A percentile compares a stretch with the other conserved stretches of the same genome.
Evolutionary conservation across 2,113 vertebrate genomes (phyloP).

Genomic region (Lagenorhynchus albirostris): DNA sequence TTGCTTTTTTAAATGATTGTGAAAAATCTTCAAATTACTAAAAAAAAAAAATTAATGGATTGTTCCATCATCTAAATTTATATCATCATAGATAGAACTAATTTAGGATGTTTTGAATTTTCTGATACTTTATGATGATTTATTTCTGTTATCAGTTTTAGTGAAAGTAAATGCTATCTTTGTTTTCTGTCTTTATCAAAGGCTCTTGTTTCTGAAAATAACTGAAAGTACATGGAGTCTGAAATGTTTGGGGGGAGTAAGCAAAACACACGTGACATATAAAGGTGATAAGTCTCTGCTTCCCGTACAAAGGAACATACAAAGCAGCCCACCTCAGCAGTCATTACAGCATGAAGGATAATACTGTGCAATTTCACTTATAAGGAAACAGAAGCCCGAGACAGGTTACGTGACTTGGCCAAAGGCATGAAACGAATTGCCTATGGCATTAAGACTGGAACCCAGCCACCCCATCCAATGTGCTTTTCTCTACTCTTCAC

Average conservation of each 20-base stretch:
- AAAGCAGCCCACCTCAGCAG: neutral
- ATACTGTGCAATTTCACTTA: neutral
- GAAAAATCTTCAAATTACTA: neutral
- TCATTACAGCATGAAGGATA: neutral
- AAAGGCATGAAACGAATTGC: neutral
- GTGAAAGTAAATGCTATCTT: neutral
- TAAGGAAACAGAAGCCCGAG: neutral
- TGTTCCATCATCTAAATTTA: neutral
- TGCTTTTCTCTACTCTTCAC: neutral
- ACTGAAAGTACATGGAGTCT: neutral
- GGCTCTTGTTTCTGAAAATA: slow-evolving; percentile 56
- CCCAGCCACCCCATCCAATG: neutral
- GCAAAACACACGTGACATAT: neutral
- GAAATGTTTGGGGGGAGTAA: neutral
- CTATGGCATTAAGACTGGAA: neutral
- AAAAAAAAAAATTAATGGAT: neutral
- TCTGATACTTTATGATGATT: neutral
- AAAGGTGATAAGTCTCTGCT: neutral
- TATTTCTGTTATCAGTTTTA: neutral
- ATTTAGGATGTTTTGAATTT: slow-evolving; percentile 24
- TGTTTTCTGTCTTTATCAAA: slow-evolving; percentile 47
- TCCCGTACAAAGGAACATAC: neutral
- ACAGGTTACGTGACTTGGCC: neutral
- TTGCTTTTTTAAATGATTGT: neutral
- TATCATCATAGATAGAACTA: neutral